A percentile compares a stretch with the other conserved stretches of the same genome.
Evolutionary conservation across 2,797 vertebrate species (phyloP).

Genomic region (Chelon labrosus): DNA sequence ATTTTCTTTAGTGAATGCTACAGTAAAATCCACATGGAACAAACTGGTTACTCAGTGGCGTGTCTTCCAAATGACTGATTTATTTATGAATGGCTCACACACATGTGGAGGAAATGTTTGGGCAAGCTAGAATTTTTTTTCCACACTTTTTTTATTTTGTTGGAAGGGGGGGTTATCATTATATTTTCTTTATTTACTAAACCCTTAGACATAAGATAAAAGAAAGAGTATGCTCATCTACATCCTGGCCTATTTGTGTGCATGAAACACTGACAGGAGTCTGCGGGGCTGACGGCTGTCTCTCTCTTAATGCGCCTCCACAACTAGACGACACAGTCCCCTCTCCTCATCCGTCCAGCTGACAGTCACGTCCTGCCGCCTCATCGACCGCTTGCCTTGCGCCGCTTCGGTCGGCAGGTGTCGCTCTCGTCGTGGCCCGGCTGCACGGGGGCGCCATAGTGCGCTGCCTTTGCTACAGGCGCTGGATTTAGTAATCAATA

Average conservation of each 20-base stretch:
- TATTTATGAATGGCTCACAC: no score
- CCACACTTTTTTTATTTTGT: no score
- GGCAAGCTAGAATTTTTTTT: no score
- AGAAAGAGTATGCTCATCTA: not conserved
- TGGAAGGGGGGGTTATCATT: no score
- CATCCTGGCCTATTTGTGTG: not conserved
- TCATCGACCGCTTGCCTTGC: constrained; percentile 59
- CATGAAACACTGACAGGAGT: not conserved
- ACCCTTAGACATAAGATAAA: not conserved
- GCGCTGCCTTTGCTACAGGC: constrained; percentile 85
- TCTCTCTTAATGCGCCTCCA: constrained; percentile 35
- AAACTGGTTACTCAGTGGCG: no score
- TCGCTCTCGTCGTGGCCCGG: constrained; percentile 79
- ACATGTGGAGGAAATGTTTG: no score
- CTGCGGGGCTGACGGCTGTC: constrained; percentile 8
- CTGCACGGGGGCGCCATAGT: constrained; percentile 68
- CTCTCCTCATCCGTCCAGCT: constrained; percentile 32
- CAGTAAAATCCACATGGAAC: no score
- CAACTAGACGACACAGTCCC: constrained; percentile 29
- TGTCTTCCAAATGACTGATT: no score
- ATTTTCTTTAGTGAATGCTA: no score
- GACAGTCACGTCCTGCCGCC: constrained; percentile 57
- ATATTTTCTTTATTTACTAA: not conserved
- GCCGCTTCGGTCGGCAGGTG: constrained; percentile 78
- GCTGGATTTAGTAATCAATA: constrained; percentile 89